These are phyloP conservation scores for Conopomorpha cramerella DNA, from an alignment of 1,140 invertebrate species.

Conservation along the genomic window DNA sequence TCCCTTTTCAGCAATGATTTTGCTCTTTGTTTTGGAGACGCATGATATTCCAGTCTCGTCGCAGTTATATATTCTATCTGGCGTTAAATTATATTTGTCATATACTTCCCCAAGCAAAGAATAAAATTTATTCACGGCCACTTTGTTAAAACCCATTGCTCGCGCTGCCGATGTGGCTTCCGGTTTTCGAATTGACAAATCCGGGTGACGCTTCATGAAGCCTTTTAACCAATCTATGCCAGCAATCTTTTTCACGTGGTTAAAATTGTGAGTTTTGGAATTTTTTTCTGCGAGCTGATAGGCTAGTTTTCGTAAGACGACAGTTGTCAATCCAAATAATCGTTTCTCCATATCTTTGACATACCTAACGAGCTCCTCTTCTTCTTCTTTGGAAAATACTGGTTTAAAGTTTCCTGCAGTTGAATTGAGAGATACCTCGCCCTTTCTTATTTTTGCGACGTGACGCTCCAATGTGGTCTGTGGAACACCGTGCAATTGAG, in stretches of 20 bases:
- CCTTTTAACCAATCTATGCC: slow-evolving; percentile 13
- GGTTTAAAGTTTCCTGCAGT: neutral
- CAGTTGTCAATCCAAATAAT: slow-evolving; percentile 7
- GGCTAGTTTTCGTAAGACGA: slow-evolving; percentile 3
- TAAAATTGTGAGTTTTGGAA: slow-evolving; percentile 5
- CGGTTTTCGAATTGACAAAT: slow-evolving; percentile 12
- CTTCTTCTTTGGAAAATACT: slow-evolving; percentile 4
- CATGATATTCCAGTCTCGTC: slow-evolving; percentile 11
- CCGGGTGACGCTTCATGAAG: slow-evolving; percentile 21
- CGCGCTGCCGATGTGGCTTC: slow-evolving; percentile 13
- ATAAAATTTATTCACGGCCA: slow-evolving; percentile 9
- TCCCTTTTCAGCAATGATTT: slow-evolving; percentile 10
- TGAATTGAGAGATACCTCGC: neutral
- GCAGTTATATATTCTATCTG: slow-evolving; percentile 10
- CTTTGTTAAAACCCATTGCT: slow-evolving; percentile 16
- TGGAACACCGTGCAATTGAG: neutral
- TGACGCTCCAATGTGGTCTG: slow-evolving; percentile 1
- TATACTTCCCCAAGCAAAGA: slow-evolving; percentile 2
- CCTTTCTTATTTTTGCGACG: slow-evolving; percentile 1
- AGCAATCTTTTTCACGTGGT: slow-evolving; percentile 5
- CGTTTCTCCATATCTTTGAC: slow-evolving; percentile 8
- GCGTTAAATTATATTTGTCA: slow-evolving; percentile 5
- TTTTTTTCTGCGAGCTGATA: slow-evolving; percentile 6
- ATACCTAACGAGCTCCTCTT: slow-evolving; percentile 9
- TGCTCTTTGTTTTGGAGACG: slow-evolving; percentile 8